phyloP scores from a whole-genome alignment of 2,797 vertebrate genomes.

The Pangasius macronema region DNA sequence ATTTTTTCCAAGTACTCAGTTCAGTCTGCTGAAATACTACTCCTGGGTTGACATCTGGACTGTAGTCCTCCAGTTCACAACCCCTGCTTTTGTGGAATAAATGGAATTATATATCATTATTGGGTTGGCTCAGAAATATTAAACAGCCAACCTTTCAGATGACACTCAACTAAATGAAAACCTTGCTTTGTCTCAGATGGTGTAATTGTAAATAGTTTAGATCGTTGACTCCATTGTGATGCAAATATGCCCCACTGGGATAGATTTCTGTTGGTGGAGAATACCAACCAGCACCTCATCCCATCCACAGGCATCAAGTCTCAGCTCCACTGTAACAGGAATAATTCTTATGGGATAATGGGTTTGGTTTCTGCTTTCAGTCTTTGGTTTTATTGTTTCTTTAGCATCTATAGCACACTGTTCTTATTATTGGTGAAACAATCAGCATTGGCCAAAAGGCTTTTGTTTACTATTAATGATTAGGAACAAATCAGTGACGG shows the following conservation, averaged over 20 bases:
- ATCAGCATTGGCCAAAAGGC: background rate
- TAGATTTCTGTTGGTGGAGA: background rate
- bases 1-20: background rate
- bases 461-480: conserved; percentile 5
- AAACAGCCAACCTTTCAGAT: background rate
- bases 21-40: background rate
- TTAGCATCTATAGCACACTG: background rate
- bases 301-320: conserved; percentile 16
- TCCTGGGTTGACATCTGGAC: background rate
- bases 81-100: background rate
- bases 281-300: conserved; percentile 16
- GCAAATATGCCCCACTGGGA: background rate
- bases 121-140: background rate
- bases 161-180: background rate
- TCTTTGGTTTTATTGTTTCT: background rate
- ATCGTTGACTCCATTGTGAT: background rate
- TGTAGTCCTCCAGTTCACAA: background rate
- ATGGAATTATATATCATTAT: background rate
- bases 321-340: background rate
- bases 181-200: background rate
- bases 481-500: background rate
- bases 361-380: background rate
- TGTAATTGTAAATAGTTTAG: background rate
- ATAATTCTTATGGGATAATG: background rate
- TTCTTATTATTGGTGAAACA: background rate